Conservation (phyloP, 2,797 vertebrate species). For the Apogon hyalosoma region DNA sequence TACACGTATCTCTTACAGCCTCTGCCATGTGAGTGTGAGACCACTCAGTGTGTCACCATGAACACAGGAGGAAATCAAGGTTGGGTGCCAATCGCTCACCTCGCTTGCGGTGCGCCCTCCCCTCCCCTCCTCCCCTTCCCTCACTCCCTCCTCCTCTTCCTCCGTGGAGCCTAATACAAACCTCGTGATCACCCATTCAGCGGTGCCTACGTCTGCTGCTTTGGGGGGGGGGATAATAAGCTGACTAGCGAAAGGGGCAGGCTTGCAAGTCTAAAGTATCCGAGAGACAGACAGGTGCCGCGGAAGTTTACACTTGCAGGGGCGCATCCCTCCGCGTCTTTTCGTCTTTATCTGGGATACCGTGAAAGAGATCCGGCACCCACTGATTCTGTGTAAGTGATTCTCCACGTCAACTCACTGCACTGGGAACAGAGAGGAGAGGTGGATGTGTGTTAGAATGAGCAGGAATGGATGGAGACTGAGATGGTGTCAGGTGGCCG, state of each 20-base stretch:
- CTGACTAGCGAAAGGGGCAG: slow-evolving; percentile 33
- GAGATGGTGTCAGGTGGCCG: slow-evolving; percentile 30
- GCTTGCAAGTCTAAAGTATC: slow-evolving; percentile 56
- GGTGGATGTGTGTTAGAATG: slow-evolving; percentile 20
- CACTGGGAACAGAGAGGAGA: slow-evolving; percentile 18
- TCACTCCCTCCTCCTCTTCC: slow-evolving; percentile 25
- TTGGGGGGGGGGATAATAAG: slow-evolving; percentile 43
- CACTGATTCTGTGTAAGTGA: slow-evolving; percentile 81
- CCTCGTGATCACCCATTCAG: slow-evolving; percentile 82
- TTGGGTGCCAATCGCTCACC: slow-evolving; percentile 67
- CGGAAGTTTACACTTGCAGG: slow-evolving; percentile 76
- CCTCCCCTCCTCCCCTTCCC: slow-evolving; percentile 23
- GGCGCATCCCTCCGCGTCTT: slow-evolving; percentile 64
- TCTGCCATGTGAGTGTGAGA: slow-evolving; percentile 1
- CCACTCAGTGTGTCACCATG: slow-evolving; percentile 29
- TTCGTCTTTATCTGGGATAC: slow-evolving; percentile 56
- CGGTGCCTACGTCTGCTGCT: slow-evolving; percentile 63
- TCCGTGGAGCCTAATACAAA: slow-evolving; percentile 74
- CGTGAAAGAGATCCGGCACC: slow-evolving; percentile 65
- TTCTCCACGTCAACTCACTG: slow-evolving; percentile 58
- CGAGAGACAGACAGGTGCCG: slow-evolving; percentile 70
- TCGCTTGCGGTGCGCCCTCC: slow-evolving; percentile 55
- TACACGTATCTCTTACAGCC: background rate
- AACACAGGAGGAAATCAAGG: slow-evolving; percentile 51
- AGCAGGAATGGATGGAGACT: slow-evolving; percentile 20